Conservation (phyloP, 2,113 vertebrate species). For the Acanthisitta chloris region DNA sequence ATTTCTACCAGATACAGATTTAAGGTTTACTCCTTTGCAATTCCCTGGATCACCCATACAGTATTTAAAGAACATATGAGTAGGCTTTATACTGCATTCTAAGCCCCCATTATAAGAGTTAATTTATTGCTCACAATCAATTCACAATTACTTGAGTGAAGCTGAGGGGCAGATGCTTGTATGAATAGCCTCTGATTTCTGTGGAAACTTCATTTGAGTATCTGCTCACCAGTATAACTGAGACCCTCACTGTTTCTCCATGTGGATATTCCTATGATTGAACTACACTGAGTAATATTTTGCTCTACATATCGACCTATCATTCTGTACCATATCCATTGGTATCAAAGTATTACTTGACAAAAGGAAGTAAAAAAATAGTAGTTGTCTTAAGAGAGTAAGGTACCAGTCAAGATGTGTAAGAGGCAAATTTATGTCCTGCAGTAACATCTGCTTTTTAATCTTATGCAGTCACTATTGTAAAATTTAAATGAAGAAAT, state of each 20-base stretch:
- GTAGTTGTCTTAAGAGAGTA: not conserved
- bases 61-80: not conserved
- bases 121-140: not conserved
- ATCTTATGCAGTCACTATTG: not conserved
- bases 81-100: not conserved
- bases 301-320: not conserved
- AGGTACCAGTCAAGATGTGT: not conserved
- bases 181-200: not conserved
- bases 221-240: not conserved
- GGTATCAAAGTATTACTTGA: not conserved
- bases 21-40: not conserved
- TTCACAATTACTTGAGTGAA: not conserved
- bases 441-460: conserved; percentile 5
- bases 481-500: conserved; percentile 49
- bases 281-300: not conserved
- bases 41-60: not conserved
- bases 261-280: not conserved
- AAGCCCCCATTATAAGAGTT: not conserved
- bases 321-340: not conserved
- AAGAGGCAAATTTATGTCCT: not conserved
- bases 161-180: not conserved
- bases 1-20: not conserved
- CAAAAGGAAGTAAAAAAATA: not conserved
- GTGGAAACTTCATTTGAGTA: not conserved
- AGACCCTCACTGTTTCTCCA: not conserved